Percentiles rank a stretch among this genome's conserved stretches.
Evolutionary conservation across 1,140 invertebrate species (phyloP).

Genomic region (Atopsyche davidsoni): DNA sequence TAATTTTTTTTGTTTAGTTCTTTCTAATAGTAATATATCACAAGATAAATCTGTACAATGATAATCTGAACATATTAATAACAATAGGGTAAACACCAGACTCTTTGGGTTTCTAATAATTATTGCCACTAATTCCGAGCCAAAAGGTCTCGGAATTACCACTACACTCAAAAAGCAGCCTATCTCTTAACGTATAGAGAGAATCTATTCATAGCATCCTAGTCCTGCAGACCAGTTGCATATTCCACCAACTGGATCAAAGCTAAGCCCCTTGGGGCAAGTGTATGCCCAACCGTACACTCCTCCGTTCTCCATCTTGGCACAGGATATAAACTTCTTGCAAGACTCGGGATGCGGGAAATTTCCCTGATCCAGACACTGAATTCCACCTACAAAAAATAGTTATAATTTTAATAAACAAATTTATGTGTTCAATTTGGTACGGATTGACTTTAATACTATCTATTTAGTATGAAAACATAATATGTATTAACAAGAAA

Average conservation of each 20-base stretch:
- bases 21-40: not conserved
- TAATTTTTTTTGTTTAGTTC: not conserved
- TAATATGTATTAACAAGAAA: not conserved
- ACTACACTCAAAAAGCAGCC: too few relatives aligned
- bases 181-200: too few relatives aligned
- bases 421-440: too few relatives aligned
- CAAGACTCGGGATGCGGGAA: constrained; percentile 84
- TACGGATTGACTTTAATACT: not conserved
- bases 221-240: constrained; percentile 81
- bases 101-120: too few relatives aligned
- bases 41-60: too few relatives aligned
- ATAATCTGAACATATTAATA: too few relatives aligned
- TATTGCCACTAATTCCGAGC: too few relatives aligned
- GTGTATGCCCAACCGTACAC: constrained; percentile 81
- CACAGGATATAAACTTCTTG: constrained; percentile 83
- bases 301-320: constrained; percentile 68
- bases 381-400: constrained; percentile 54
- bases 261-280: constrained; percentile 75
- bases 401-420: too few relatives aligned
- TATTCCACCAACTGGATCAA: constrained; percentile 81
- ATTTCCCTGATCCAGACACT: constrained; percentile 80
- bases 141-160: too few relatives aligned
- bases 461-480: not conserved
- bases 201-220: constrained; percentile 58
- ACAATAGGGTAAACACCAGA: too few relatives aligned